Evolutionary conservation across 2,888 invertebrate species (phyloP), one percentile per base, ranked within the genome.

Genomic region (Emmelina monodactyla): DNA sequence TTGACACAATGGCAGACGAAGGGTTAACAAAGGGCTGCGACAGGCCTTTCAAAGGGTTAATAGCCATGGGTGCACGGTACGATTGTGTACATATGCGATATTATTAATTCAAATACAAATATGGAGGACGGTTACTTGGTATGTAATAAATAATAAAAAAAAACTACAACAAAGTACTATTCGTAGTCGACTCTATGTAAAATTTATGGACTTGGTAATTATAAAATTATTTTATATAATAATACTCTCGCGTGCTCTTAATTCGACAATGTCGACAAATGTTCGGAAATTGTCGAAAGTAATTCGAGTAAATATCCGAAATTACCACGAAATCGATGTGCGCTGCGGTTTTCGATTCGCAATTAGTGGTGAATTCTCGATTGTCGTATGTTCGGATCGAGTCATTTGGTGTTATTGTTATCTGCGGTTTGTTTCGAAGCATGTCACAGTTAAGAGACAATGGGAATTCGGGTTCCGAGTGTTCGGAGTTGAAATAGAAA

Each of bases 21-120:
- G 71, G 73, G 72, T 66, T 69, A 65, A 66, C 62, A 72, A 70
- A 65, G 65, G 66, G 59, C 63, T 63, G 67, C 58, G 69, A 70
- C 66, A 64, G 62, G 55, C 57, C 56, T 52, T 55, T 50, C 50
- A 64, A 69, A 67, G 71, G 76, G 73, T 67, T 76, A 78, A 78
- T 73, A 70, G 69, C 67, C 58, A 70, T 63, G 67, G 66, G 69
- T 53, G 64, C 57, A 51, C 42, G 45, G 45, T 49, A 50, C 47
- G 39, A 42, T 37, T 30, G 40, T 49, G 47, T 52, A 57, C 47
- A 53, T 50, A 52, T 48, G 46, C 44, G 49, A 44, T n/a, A 53
- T 43, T 41, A 36, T 36, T 58, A 56, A 53, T 50, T 36, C 44
- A 43, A 51, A 46, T 46, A 50, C 41, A 49, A 59, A 60, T 44